phyloP scores from a whole-genome alignment of 2,797 vertebrate genomes.

The Bradypodion pumilum region DNA sequence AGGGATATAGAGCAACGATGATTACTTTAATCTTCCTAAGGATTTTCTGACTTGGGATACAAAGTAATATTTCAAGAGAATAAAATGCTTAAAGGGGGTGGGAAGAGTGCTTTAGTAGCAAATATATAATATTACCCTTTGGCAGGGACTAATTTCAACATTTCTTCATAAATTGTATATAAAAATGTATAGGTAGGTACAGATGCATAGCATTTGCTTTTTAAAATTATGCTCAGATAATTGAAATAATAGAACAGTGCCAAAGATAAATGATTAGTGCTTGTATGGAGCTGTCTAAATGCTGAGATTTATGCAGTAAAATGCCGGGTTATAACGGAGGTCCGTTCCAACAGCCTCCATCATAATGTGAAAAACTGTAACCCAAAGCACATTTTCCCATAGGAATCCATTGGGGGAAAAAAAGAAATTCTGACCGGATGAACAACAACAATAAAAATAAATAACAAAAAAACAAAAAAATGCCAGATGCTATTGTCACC shows the following conservation, averaged over 20 bases:
- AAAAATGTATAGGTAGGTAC: neutral
- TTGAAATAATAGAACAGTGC: slow-evolving; percentile 3
- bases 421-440: too few species aligned
- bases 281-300: neutral
- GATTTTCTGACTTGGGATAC: too few species aligned
- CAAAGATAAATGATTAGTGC: neutral
- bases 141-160: neutral
- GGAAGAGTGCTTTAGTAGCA: slow-evolving; percentile 11
- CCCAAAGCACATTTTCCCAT: too few species aligned
- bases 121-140: neutral
- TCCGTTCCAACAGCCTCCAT: too few species aligned
- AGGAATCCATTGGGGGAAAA: too few species aligned
- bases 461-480: too few species aligned
- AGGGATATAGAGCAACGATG: neutral
- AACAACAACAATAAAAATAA: too few species aligned
- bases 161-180: neutral
- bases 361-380: too few species aligned
- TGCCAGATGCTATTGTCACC: too few species aligned
- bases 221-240: slow-evolving; percentile 12
- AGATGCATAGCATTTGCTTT: neutral
- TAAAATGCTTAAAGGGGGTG: neutral
- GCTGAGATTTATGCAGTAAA: neutral
- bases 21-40: slow-evolving; percentile 17
- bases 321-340: too few species aligned
- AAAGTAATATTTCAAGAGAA: too few species aligned